Percentiles rank a stretch among this genome's conserved stretches.
Evolutionary conservation across 2,888 invertebrate genomes (phyloP).

Genomic region (Dioctria linearis): DNA sequence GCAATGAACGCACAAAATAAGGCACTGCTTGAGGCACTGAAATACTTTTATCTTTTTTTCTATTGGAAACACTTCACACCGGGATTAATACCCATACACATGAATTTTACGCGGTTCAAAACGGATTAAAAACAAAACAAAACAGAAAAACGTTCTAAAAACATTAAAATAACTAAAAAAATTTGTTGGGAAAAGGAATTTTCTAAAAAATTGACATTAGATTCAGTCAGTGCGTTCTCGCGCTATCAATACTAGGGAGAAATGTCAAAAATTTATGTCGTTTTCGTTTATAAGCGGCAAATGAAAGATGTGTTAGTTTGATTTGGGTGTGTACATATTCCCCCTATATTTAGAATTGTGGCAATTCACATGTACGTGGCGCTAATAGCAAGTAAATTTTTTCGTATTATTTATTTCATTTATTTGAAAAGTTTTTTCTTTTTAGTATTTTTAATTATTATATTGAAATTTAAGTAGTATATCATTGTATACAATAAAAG

Average conservation of each 20-base stretch:
- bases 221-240: slow-evolving; percentile 34
- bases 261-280: slow-evolving; percentile 30
- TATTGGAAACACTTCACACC: slow-evolving; percentile 14
- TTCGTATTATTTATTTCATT: no score
- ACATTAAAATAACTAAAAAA: slow-evolving; percentile 43
- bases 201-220: slow-evolving; percentile 45
- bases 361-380: not conserved
- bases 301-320: not conserved
- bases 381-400: not conserved
- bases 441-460: no score
- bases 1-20: slow-evolving; percentile 53
- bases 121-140: slow-evolving; percentile 38
- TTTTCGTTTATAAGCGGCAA: not conserved
- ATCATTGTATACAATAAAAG: no score
- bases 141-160: slow-evolving; percentile 24
- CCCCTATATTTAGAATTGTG: not conserved
- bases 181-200: slow-evolving; percentile 36
- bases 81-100: not conserved
- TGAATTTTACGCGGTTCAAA: not conserved
- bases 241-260: slow-evolving; percentile 24
- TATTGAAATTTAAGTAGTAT: no score
- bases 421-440: no score
- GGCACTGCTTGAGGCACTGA: slow-evolving; percentile 51
- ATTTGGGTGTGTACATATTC: not conserved
- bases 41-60: not conserved